Evolutionary conservation across 2,888 invertebrate species (phyloP).

Genomic region (Seira sanloemensis): DNA sequence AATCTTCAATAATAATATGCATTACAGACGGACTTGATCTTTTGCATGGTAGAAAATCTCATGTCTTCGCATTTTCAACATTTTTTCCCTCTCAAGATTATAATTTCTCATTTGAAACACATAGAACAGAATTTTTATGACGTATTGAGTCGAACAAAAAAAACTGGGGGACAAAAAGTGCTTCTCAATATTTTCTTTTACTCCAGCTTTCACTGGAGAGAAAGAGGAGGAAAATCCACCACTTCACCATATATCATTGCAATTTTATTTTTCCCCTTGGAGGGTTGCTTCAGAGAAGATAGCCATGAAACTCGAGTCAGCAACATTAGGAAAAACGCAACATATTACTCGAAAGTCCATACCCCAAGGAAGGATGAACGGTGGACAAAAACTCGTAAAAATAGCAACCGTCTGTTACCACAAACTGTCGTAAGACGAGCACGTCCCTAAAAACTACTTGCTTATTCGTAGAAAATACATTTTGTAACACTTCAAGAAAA

Average conservation of each 20-base stretch:
- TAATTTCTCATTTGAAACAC: neutral
- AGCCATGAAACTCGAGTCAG: neutral
- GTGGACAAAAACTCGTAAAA: slow-evolving; percentile 10
- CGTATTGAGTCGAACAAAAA: neutral
- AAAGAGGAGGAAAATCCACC: slow-evolving; percentile 33
- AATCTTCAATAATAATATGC: slow-evolving; percentile 42
- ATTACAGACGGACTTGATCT: slow-evolving; percentile 46
- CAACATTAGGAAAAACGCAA: slow-evolving; percentile 13
- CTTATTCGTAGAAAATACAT: slow-evolving; percentile 15
- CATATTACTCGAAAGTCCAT: slow-evolving; percentile 3
- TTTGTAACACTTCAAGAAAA: slow-evolving; percentile 17
- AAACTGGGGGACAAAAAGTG: neutral
- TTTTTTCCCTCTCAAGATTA: slow-evolving; percentile 8
- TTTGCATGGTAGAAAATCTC: neutral
- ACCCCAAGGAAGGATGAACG: neutral
- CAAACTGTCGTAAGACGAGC: slow-evolving; percentile 45
- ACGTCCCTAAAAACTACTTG: slow-evolving; percentile 3
- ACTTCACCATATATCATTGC: slow-evolving; percentile 51
- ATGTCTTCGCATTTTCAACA: slow-evolving; percentile 9
- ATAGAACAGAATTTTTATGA: slow-evolving; percentile 9
- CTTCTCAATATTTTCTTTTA: neutral
- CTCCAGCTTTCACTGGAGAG: neutral
- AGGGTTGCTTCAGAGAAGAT: neutral
- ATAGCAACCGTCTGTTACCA: slow-evolving; percentile 55
- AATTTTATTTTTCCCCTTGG: neutral